Evolutionary conservation across 1,140 invertebrate species (phyloP).

Genomic region (Brachionus rotundiformis): DNA sequence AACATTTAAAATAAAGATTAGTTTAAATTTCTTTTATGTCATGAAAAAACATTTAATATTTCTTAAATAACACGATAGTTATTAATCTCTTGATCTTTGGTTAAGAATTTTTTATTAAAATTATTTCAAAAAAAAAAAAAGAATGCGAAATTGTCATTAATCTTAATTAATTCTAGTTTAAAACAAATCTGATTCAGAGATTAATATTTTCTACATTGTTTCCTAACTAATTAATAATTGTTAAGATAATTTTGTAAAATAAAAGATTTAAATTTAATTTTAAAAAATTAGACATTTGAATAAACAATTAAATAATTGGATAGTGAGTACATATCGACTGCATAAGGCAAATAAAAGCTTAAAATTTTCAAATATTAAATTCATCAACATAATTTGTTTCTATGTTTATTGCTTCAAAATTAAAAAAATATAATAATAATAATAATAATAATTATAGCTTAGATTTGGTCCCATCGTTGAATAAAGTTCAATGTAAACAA

Average conservation of each 20-base stretch:
- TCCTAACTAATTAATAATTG: no score
- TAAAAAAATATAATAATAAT: background rate
- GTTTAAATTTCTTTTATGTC: background rate
- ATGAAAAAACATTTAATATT: conserved; percentile 11
- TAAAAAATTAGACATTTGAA: background rate
- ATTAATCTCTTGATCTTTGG: background rate
- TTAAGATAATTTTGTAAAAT: conserved; percentile 6
- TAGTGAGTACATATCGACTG: background rate
- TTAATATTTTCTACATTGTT: no score
- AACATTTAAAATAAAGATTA: background rate
- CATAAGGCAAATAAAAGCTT: background rate
- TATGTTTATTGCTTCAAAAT: background rate
- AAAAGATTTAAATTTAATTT: background rate
- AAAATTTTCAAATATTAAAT: background rate
- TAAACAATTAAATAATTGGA: conserved; percentile 2
- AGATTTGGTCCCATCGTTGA: background rate
- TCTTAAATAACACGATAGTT: background rate
- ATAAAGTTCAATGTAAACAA: background rate
- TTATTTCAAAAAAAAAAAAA: no score
- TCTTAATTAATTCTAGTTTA: no score
- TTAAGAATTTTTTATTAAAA: background rate
- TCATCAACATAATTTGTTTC: conserved; percentile 19
- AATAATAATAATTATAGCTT: no score
- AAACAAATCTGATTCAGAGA: no score
- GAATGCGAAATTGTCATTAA: no score